A percentile compares a stretch with the other conserved stretches of the same genome.
phyloP scores from a whole-genome alignment of 2,113 vertebrate species.

The Pseudonaja textilis region DNA sequence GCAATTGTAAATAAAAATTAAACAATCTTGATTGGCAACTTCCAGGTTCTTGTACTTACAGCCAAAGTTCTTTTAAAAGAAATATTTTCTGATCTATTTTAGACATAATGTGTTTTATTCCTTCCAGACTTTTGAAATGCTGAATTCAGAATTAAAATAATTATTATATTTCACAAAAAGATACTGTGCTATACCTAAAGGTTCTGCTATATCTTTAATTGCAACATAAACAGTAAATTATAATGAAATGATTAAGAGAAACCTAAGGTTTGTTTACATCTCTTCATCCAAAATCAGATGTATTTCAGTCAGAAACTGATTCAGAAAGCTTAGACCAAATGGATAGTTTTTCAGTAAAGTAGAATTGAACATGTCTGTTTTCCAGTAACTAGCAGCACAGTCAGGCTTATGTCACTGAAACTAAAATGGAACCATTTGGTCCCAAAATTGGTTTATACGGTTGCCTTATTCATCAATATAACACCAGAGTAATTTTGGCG shows the following conservation, averaged over 20 bases:
- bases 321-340: not conserved
- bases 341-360: not conserved
- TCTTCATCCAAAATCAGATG: not conserved
- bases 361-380: not conserved
- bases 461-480: not conserved
- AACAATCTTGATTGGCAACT: not conserved
- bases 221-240: not conserved
- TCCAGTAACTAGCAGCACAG: not conserved
- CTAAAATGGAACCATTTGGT: not conserved
- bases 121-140: not conserved
- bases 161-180: not conserved
- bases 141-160: not conserved
- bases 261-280: not conserved
- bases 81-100: not conserved
- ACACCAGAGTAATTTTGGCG: not conserved
- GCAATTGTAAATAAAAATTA: not conserved
- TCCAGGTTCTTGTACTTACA: not conserved
- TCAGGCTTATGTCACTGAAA: constrained; percentile 17
- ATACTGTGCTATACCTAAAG: not conserved
- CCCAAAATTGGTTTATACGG: not conserved
- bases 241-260: not conserved
- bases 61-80: no score
- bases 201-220: not conserved
- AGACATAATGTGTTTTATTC: not conserved
- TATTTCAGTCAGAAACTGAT: not conserved